Evolutionary conservation across 1,140 invertebrate species (phyloP).

Genomic region (Dreissena rostriformis): DNA sequence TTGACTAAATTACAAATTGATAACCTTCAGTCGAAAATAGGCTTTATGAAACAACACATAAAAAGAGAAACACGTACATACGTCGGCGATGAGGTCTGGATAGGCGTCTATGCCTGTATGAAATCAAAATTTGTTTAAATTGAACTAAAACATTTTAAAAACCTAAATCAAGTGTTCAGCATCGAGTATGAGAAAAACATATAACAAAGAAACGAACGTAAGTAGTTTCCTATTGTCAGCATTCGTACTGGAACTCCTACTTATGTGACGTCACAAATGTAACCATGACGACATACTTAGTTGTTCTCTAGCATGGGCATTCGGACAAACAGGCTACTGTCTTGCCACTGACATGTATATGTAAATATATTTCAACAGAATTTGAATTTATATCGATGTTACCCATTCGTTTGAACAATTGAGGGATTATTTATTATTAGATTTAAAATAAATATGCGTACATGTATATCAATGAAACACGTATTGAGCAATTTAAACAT

Average conservation of each 20-base stretch:
- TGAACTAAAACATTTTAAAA: background rate
- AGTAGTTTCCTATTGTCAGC: background rate
- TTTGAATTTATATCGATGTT: background rate
- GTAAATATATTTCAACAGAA: background rate
- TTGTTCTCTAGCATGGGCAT: constrained; percentile 36
- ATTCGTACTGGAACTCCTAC: background rate
- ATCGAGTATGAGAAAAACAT: background rate
- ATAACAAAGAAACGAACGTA: background rate
- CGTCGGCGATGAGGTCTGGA: too few relatives aligned
- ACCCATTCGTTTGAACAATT: background rate
- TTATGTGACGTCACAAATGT: background rate
- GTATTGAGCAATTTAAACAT: too few relatives aligned
- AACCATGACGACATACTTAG: background rate
- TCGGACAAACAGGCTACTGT: constrained; percentile 45
- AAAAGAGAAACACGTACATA: too few relatives aligned
- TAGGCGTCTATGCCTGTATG: background rate
- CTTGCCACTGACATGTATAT: constrained; percentile 16
- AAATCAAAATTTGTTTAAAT: background rate
- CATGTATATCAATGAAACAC: background rate
- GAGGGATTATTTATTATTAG: background rate
- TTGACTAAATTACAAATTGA: too few relatives aligned
- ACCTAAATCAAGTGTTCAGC: background rate
- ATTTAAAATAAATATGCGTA: background rate
- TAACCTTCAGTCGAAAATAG: too few relatives aligned
- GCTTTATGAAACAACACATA: too few relatives aligned